Percentiles rank a stretch among this genome's conserved stretches.
Conservation (phyloP, 2,113 vertebrate genomes). For the Podiceps cristatus region DNA sequence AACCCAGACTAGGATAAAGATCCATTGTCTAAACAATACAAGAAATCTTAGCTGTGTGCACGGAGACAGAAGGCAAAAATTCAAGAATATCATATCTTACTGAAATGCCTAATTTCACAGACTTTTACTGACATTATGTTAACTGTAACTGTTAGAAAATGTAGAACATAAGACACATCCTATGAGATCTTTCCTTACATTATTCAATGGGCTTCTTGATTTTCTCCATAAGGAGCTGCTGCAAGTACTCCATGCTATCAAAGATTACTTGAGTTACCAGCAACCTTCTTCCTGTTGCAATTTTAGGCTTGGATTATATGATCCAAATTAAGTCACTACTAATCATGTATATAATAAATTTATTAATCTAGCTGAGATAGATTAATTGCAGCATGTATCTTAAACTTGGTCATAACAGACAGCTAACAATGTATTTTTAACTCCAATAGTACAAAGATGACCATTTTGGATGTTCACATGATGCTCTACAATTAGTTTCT, state of each 20-base stretch:
- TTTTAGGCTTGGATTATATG: background rate
- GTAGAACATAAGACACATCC: background rate
- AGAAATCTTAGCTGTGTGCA: background rate
- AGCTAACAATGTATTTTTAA: background rate
- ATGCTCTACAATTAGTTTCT: background rate
- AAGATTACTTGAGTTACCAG: background rate
- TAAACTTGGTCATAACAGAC: background rate
- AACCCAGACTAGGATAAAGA: background rate
- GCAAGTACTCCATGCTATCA: background rate
- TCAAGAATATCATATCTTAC: background rate
- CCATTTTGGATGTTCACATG: background rate
- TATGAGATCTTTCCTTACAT: background rate
- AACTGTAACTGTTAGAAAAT: background rate
- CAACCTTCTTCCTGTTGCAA: background rate
- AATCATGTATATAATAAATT: rapidly evolving
- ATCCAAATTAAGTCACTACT: background rate
- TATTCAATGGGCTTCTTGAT: background rate
- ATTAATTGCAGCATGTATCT: background rate
- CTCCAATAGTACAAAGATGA: background rate
- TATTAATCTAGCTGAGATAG: background rate
- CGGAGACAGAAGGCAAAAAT: background rate
- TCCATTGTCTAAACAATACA: background rate
- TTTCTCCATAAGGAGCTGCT: background rate
- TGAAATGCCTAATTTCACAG: background rate
- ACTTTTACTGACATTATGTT: background rate